A percentile compares a stretch with the other conserved stretches of the same genome.
phyloP scores from a whole-genome alignment of 2,888 invertebrate species.

The Oxytorus armatus region DNA sequence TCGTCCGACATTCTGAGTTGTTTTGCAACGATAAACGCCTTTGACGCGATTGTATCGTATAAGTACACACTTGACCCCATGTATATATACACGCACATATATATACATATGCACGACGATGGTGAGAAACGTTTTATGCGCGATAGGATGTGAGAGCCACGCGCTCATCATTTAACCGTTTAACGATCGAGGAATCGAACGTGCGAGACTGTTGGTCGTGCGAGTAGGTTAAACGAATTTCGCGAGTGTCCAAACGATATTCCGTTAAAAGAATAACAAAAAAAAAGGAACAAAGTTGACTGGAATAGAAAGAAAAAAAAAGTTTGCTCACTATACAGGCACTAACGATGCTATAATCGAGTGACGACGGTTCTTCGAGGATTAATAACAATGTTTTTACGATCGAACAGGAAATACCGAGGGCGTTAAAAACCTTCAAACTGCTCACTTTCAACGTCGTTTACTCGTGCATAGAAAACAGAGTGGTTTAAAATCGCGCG shows the following conservation, averaged over 20 bases:
- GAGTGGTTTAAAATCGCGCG: background rate
- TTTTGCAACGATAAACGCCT: too few relatives aligned
- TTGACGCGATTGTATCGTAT: too few relatives aligned
- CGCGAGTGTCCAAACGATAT: slow-evolving; percentile 27
- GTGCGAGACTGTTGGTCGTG: background rate
- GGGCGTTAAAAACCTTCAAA: background rate
- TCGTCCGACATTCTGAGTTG: too few relatives aligned
- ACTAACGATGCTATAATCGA: too few relatives aligned
- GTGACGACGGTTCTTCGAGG: background rate
- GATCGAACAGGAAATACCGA: background rate
- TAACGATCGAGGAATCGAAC: background rate
- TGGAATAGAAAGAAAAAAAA: background rate
- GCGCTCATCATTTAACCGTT: background rate
- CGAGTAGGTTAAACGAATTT: slow-evolving; percentile 7
- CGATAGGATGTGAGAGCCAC: background rate
- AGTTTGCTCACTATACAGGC: too few relatives aligned
- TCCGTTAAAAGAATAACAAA: background rate
- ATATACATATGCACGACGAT: background rate
- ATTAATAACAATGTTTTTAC: slow-evolving; percentile 1
- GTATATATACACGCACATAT: too few relatives aligned
- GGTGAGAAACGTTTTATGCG: background rate
- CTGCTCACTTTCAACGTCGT: background rate
- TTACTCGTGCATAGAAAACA: too few relatives aligned
- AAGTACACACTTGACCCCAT: too few relatives aligned
- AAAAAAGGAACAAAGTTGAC: background rate